These are phyloP conservation scores for Leptodirus hochenwartii DNA, from an alignment of 2,888 invertebrate species.

Conservation along the genomic window DNA sequence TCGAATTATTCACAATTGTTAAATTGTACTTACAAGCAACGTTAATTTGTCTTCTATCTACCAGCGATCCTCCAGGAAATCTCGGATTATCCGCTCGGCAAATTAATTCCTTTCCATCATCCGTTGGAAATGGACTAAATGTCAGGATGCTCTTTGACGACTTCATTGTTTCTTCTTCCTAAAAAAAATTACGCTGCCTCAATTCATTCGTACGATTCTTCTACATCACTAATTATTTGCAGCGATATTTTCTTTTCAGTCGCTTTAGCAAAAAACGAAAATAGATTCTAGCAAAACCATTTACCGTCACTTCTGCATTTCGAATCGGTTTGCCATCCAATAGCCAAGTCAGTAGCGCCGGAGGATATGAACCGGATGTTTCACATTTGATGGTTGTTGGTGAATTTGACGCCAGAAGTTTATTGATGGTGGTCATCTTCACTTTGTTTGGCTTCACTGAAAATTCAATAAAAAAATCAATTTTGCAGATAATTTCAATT, in stretches of 20 bases:
- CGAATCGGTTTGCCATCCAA: conserved; percentile 49
- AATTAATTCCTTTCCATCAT: conserved; percentile 64
- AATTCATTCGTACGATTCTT: not conserved
- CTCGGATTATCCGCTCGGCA: conserved; percentile 77
- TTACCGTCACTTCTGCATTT: conserved; percentile 40
- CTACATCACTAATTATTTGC: not conserved
- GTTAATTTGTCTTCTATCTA: conserved; percentile 57
- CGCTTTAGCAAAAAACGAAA: conserved; percentile 2
- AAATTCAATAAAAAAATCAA: conserved; percentile 4
- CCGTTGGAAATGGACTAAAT: conserved; percentile 55
- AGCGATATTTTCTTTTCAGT: not conserved
- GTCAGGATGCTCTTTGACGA: conserved; percentile 58
- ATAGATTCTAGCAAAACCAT: no score
- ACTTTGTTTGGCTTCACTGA: conserved; percentile 65
- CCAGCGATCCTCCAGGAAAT: conserved; percentile 63
- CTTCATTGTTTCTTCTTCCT: conserved; percentile 44
- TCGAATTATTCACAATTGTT: no score
- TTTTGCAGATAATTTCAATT: not conserved
- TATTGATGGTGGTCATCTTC: conserved; percentile 51
- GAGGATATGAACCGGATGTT: conserved; percentile 65
- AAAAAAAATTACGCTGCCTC: conserved; percentile 7
- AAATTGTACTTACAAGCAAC: conserved; percentile 60
- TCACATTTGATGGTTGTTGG: conserved; percentile 60
- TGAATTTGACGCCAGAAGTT: conserved; percentile 53
- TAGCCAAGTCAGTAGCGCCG: conserved; percentile 67